phyloP scores from a whole-genome alignment of 2,797 vertebrate genomes.

The Meda fulgida region DNA sequence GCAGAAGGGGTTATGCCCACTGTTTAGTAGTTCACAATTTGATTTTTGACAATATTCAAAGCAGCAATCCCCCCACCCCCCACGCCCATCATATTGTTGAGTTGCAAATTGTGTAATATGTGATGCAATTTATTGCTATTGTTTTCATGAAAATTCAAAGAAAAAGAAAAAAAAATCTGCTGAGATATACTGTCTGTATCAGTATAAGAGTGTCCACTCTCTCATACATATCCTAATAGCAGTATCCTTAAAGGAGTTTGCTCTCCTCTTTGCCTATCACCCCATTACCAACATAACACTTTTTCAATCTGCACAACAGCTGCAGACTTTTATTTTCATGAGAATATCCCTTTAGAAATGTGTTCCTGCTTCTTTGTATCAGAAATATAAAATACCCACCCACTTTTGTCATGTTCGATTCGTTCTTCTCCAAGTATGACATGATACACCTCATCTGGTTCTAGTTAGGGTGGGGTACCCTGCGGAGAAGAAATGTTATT shows the following conservation, averaged over 20 bases:
- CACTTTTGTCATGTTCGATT: slow-evolving; percentile 88
- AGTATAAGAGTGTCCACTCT: slow-evolving; percentile 71
- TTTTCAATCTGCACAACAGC: slow-evolving; percentile 82
- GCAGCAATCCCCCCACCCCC: fast-evolving
- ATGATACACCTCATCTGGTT: slow-evolving; percentile 89
- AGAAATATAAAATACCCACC: slow-evolving; percentile 87
- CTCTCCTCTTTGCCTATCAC: slow-evolving; percentile 73
- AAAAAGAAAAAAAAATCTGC: neutral
- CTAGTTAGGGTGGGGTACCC: slow-evolving; percentile 87
- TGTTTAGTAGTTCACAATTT: neutral
- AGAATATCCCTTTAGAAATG: slow-evolving; percentile 85
- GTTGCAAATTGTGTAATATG: neutral
- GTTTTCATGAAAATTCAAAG: neutral
- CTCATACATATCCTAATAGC: slow-evolving; percentile 71
- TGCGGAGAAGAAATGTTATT: slow-evolving; percentile 82
- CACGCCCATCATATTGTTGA: neutral
- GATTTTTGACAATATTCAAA: slow-evolving; percentile 2
- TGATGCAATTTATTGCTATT: neutral
- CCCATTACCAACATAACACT: slow-evolving; percentile 73
- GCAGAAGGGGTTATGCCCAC: neutral
- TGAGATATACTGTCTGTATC: slow-evolving; percentile 11
- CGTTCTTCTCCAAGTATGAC: slow-evolving; percentile 92
- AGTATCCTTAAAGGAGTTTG: slow-evolving; percentile 70
- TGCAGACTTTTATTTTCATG: slow-evolving; percentile 83
- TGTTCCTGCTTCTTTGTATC: slow-evolving; percentile 89